Percentiles rank a stretch among this genome's conserved stretches.
phyloP scores from a whole-genome alignment of 2,797 vertebrate species.

The Naso thynnoides region DNA sequence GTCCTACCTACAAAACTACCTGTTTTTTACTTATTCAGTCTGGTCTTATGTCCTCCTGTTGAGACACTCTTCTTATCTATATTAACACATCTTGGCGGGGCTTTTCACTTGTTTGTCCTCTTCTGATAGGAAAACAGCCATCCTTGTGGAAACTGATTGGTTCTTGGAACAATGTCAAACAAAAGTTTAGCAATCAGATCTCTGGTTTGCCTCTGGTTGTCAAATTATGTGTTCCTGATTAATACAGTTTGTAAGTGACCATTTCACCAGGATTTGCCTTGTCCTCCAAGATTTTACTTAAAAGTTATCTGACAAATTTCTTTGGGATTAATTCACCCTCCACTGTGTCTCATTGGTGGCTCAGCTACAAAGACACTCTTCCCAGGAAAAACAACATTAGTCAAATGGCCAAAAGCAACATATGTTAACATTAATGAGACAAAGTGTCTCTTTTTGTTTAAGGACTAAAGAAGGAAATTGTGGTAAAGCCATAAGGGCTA shows the following conservation, averaged over 20 bases:
- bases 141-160: slow-evolving; percentile 26
- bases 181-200: slow-evolving; percentile 8
- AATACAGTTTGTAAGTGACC: slow-evolving; percentile 14
- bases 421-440: too few species aligned
- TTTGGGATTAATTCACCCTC: slow-evolving; percentile 28
- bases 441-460: too few species aligned
- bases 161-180: slow-evolving; percentile 32
- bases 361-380: slow-evolving; percentile 15
- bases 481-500: too few species aligned
- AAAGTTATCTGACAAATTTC: slow-evolving; percentile 16
- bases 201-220: slow-evolving; percentile 3
- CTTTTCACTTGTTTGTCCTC: slow-evolving; percentile 35
- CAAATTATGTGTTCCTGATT: slow-evolving; percentile 14
- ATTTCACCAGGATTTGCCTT: slow-evolving; percentile 14
- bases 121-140: slow-evolving; percentile 33
- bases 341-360: slow-evolving; percentile 13
- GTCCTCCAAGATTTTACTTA: slow-evolving; percentile 31
- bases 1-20: slow-evolving; percentile 34
- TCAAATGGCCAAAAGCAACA: slow-evolving; percentile 34
- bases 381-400: slow-evolving; percentile 32
- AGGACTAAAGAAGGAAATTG: too few species aligned
- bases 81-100: slow-evolving; percentile 39
- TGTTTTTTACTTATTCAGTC: slow-evolving; percentile 13
- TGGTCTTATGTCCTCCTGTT: slow-evolving; percentile 28
- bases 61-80: slow-evolving; percentile 40